Conservation (phyloP, 2,797 vertebrate species). For the Okamejei kenojei region DNA sequence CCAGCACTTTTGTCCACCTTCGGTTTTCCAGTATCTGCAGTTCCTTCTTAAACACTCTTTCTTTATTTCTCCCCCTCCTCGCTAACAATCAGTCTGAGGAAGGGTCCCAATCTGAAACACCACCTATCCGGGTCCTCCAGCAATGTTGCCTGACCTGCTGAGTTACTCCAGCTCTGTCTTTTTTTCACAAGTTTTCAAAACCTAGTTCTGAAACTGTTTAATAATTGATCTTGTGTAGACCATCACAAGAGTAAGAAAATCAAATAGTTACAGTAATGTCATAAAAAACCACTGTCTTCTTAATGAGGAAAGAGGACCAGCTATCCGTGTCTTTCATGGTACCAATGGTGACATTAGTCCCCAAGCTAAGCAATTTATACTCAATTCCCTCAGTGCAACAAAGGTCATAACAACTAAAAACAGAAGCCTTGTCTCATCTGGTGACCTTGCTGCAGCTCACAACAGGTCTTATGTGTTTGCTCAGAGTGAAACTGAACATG, state of each 20-base stretch:
- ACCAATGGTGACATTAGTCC: neutral
- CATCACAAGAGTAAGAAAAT: no score
- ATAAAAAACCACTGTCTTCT: neutral
- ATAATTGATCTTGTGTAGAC: neutral
- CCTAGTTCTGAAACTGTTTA: neutral
- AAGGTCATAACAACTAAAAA: conserved; percentile 1
- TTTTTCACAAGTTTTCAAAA: neutral
- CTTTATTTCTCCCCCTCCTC: no score
- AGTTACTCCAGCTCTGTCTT: no score
- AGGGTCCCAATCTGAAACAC: no score
- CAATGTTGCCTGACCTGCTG: no score
- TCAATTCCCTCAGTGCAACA: neutral
- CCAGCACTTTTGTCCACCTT: no score
- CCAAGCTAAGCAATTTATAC: neutral
- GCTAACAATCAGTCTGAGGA: no score
- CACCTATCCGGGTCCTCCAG: no score
- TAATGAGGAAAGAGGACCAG: neutral
- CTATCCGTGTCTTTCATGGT: neutral
- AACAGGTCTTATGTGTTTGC: neutral
- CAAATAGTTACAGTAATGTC: neutral
- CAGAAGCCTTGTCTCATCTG: neutral
- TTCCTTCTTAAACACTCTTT: no score
- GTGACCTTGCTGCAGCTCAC: neutral
- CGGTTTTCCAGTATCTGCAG: no score
- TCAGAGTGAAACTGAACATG: neutral